phyloP scores from a whole-genome alignment of 2,888 invertebrate species.

The Odontomyia ornata region DNA sequence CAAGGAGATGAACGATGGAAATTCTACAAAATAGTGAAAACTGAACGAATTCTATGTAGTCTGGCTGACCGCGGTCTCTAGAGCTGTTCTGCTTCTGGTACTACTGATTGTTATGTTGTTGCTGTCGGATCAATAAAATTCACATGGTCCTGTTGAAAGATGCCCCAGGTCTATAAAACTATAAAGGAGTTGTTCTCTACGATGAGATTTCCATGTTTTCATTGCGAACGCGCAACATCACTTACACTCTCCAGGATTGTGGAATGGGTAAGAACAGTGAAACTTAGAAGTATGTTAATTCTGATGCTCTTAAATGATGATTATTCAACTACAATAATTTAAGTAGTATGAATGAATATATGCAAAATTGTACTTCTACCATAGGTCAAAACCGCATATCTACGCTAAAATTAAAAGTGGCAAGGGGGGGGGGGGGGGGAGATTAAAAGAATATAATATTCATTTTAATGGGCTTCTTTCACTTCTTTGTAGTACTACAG shows the following conservation, averaged over 20 bases:
- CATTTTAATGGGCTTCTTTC: no score
- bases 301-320: not conserved
- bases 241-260: slow-evolving; percentile 9
- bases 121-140: slow-evolving; percentile 42
- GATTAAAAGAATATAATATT: no score
- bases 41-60: slow-evolving; percentile 35
- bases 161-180: not conserved
- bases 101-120: not conserved
- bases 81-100: not conserved
- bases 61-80: not conserved
- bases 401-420: no score
- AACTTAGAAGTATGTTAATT: not conserved
- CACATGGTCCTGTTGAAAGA: slow-evolving; percentile 22
- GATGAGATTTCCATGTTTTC: slow-evolving; percentile 28
- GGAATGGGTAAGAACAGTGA: not conserved
- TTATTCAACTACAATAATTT: no score
- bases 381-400: no score
- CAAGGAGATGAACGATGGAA: not conserved
- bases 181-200: not conserved
- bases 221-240: slow-evolving; percentile 26
- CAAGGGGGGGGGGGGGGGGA: no score
- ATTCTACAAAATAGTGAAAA: slow-evolving; percentile 28
- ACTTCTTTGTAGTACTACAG: no score
- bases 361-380: no score
- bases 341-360: no score